Conservation (phyloP, 2,113 vertebrate genomes). For the Perognathus longimembris region DNA sequence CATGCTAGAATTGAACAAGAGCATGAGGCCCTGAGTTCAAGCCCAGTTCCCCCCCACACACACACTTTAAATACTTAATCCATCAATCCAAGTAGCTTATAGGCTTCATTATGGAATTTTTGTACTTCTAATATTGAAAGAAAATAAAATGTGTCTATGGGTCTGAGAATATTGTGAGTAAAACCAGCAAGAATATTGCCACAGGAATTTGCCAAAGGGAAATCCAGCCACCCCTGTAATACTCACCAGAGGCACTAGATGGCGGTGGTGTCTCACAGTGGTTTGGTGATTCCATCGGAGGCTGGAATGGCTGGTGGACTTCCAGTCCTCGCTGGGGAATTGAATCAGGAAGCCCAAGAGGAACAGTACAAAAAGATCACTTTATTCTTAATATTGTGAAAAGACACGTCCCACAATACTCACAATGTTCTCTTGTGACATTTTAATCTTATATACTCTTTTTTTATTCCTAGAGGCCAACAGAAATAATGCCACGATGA, state of each 20-base stretch:
- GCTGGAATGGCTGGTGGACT: not conserved
- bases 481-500: not conserved
- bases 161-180: not conserved
- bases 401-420: constrained; percentile 20
- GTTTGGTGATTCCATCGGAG: fast-evolving
- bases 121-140: not conserved
- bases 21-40: too few species aligned
- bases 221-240: fast-evolving
- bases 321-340: not conserved
- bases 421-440: constrained; percentile 25
- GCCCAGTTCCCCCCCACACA: too few species aligned
- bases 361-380: not conserved
- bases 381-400: constrained; percentile 19
- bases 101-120: not conserved
- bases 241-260: constrained; percentile 70
- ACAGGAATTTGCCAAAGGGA: not conserved
- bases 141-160: not conserved
- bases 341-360: not conserved
- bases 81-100: not conserved
- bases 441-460: not conserved
- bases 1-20: too few species aligned
- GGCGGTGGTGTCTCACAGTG: constrained; percentile 81
- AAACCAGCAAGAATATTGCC: not conserved
- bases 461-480: not conserved
- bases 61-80: not conserved